Conservation (phyloP, 2,888 invertebrate genomes). For the Rhagonycha lutea region DNA sequence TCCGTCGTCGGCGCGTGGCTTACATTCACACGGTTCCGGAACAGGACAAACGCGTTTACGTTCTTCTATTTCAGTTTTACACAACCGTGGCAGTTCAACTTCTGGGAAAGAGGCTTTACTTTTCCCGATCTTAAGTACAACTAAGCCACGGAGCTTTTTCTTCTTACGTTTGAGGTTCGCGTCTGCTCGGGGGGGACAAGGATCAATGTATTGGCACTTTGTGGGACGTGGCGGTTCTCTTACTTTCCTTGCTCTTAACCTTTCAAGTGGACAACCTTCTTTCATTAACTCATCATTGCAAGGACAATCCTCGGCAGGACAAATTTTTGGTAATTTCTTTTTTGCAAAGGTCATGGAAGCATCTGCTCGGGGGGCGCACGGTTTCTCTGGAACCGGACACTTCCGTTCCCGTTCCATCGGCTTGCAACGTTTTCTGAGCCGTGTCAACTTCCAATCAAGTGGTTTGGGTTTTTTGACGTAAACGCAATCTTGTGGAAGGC, state of each 20-base stretch:
- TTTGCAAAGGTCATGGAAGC: slow-evolving; percentile 15
- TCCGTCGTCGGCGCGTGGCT: slow-evolving; percentile 30
- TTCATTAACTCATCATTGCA: slow-evolving; percentile 5
- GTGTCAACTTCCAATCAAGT: not conserved
- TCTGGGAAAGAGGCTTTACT: not conserved
- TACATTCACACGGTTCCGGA: too few species aligned
- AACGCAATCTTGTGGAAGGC: not conserved
- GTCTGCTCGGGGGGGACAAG: slow-evolving; percentile 5
- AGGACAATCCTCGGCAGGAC: not conserved
- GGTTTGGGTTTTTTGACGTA: not conserved
- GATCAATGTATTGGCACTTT: slow-evolving; percentile 19
- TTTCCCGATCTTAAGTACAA: not conserved
- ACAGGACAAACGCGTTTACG: not conserved
- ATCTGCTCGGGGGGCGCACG: slow-evolving; percentile 23
- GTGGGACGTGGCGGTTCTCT: slow-evolving; percentile 9
- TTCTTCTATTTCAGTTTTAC: not conserved
- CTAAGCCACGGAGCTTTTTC: not conserved
- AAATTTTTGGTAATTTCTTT: slow-evolving; percentile 21
- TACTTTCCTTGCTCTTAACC: slow-evolving; percentile 4
- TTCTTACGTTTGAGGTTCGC: not conserved
- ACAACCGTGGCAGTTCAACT: not conserved
- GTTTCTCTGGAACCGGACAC: not conserved
- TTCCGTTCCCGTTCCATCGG: not conserved
- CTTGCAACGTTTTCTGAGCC: not conserved
- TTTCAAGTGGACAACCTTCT: not conserved